Evolutionary conservation across 2,888 invertebrate genomes (phyloP).

Genomic region (Hoplodrina ambigua): DNA sequence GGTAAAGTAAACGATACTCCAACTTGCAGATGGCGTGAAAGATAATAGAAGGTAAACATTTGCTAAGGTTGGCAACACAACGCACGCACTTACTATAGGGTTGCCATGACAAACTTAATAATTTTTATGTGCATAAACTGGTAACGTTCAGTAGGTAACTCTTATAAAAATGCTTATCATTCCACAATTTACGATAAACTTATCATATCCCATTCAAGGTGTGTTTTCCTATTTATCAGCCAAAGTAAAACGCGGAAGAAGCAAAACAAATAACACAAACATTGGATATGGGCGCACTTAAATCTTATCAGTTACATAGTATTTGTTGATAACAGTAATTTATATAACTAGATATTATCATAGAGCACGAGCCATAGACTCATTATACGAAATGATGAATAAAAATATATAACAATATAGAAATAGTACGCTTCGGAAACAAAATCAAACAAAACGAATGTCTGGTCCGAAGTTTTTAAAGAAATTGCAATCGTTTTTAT

Average conservation of each 20-base stretch:
- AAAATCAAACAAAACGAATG: neutral
- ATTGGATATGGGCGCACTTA: conserved; percentile 27
- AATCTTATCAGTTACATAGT: conserved; percentile 27
- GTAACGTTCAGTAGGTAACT: neutral
- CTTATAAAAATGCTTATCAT: conserved; percentile 3
- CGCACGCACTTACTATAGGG: conserved; percentile 50
- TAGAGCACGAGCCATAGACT: conserved; percentile 1
- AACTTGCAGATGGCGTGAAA: conserved; percentile 68
- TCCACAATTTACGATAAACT: neutral
- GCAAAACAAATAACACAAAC: conserved; percentile 44
- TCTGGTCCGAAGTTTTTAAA: neutral
- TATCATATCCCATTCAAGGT: conserved; percentile 32
- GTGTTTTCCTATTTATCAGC: conserved; percentile 26
- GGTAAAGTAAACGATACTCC: conserved; percentile 49
- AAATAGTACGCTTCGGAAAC: too few relatives aligned
- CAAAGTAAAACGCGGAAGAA: conserved; percentile 37
- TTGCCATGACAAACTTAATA: neutral
- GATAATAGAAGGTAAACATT: conserved; percentile 84
- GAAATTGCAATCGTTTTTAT: neutral
- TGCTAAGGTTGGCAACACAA: conserved; percentile 68
- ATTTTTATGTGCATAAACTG: neutral
- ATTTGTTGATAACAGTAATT: conserved; percentile 20
- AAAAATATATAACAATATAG: neutral
- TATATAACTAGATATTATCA: neutral
- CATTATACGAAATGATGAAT: neutral